Percentiles rank a stretch among this genome's conserved stretches.
Conservation (phyloP, 2,888 invertebrate species). For the Auanema freiburgensis region DNA sequence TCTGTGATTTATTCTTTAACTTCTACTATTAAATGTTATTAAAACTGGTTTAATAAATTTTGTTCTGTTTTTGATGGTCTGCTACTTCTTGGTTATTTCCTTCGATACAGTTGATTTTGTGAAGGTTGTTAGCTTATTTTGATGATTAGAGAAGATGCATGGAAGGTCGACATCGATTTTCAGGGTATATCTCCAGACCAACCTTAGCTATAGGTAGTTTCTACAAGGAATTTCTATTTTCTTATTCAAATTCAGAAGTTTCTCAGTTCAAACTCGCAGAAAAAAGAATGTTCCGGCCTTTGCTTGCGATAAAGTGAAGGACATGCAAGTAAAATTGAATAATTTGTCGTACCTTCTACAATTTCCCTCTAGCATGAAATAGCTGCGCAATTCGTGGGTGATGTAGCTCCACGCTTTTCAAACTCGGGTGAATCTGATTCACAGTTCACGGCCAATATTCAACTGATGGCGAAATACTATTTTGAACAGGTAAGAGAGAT, state of each 20-base stretch:
- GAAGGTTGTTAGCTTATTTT: too few species aligned
- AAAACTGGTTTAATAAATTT: not conserved
- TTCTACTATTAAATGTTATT: not conserved
- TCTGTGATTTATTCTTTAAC: too few species aligned
- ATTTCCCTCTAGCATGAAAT: conserved; percentile 15
- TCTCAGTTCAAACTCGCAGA: conserved; percentile 15
- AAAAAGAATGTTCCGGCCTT: conserved; percentile 14
- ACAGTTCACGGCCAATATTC: conserved; percentile 9
- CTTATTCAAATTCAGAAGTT: conserved; percentile 7
- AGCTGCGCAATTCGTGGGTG: conserved; percentile 20
- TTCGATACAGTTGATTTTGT: too few species aligned
- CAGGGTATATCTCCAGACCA: conserved; percentile 3
- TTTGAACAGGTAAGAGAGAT: conserved; percentile 73
- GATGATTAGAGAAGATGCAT: not conserved
- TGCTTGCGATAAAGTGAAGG: conserved; percentile 16
- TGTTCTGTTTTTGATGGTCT: not conserved
- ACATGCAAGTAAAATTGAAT: conserved; percentile 16
- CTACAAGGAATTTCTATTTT: not conserved
- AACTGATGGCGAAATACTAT: conserved; percentile 85
- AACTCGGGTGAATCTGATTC: conserved; percentile 4
- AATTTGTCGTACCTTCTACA: not conserved
- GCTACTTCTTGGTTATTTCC: too few species aligned
- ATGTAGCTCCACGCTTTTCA: conserved; percentile 7
- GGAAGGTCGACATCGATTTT: conserved; percentile 5
- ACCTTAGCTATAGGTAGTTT: not conserved